Percentiles rank a stretch among this genome's conserved stretches.
Evolutionary conservation across 2,888 invertebrate species (phyloP).

Genomic region (Hedya salicella): DNA sequence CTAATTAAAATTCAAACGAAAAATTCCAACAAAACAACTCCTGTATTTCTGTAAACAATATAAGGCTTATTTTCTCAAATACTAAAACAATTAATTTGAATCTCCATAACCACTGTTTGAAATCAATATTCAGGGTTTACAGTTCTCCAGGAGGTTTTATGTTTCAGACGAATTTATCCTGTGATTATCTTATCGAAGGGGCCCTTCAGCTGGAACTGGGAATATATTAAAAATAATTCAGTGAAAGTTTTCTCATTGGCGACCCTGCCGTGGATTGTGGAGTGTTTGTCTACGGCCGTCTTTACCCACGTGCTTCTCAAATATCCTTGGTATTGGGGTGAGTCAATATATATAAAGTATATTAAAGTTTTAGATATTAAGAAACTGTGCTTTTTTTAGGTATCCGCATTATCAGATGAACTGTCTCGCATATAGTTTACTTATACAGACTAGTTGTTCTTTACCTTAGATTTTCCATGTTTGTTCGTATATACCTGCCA

Average conservation of each 20-base stretch:
- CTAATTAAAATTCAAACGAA: slow-evolving; percentile 27
- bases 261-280: slow-evolving; percentile 78
- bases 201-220: slow-evolving; percentile 80
- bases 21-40: slow-evolving; percentile 13
- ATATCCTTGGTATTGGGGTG: slow-evolving; percentile 82
- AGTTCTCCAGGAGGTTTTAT: slow-evolving; percentile 40
- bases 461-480: no score
- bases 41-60: slow-evolving; percentile 16
- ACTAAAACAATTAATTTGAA: slow-evolving; percentile 43
- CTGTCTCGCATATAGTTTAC: no score
- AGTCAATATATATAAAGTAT: slow-evolving; percentile 49
- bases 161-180: slow-evolving; percentile 74
- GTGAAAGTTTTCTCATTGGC: slow-evolving; percentile 80
- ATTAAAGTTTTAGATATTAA: no score
- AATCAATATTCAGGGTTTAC: slow-evolving; percentile 45
- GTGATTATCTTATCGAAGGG: slow-evolving; percentile 81
- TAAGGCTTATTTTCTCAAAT: slow-evolving; percentile 30
- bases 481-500: no score
- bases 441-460: no score
- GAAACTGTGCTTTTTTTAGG: no score
- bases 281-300: slow-evolving; percentile 76
- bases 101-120: slow-evolving; percentile 43
- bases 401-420: no score
- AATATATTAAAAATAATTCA: slow-evolving; percentile 78
- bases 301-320: slow-evolving; percentile 74